Evolutionary conservation across 2,888 invertebrate species (phyloP), one percentile per base, ranked within the genome.

Genomic region (Nomada ruficornis): DNA sequence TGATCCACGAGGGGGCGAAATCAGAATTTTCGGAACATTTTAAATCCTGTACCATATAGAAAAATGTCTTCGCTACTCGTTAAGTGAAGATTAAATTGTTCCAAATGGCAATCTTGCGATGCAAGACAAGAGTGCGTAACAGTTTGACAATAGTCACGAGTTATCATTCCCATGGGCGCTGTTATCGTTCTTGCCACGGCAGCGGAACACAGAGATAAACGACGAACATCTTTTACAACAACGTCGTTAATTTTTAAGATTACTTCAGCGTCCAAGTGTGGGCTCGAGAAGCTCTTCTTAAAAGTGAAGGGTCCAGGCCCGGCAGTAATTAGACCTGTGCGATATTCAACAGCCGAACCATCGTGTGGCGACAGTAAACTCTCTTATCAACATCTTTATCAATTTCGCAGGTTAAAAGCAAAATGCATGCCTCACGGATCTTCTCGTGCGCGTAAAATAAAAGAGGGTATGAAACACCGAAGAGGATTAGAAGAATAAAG

Each of bases 181-280:
- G 44, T 77, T 77, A 68, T 80, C 77, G 77, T 44, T 77, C 44
- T 23, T 9, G 23, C 36, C 2, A 36, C 47, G 18, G 1, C 5
- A 11, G 2, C 26, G 3, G 11, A 20, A 18, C 26, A 10, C 36
- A 7, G 15, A 65, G 77, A 80, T 77, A 77, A 80, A 80, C 67
- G 77, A 29, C 62, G 72, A 71, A 57, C 63, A 68, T 62, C 52
- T 13, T 68, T 69, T 62, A 54, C 55, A 71, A 62, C 79, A 67
- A 55, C 68, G 57, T 77, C 52, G 80, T 77, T 71, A 54, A 42
- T 71, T 62, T 77, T 55, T 54, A 26, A 71, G 65, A 55, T 67
- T 62, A 77, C 70, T 80, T 71, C 65, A 20, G 3, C 54, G 47
- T 26, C 36, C 75, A n/a, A 78, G 78, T 67, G 62, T 23, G 18